phyloP scores from a whole-genome alignment of 2,888 invertebrate species.

The Mythimna ferrago region DNA sequence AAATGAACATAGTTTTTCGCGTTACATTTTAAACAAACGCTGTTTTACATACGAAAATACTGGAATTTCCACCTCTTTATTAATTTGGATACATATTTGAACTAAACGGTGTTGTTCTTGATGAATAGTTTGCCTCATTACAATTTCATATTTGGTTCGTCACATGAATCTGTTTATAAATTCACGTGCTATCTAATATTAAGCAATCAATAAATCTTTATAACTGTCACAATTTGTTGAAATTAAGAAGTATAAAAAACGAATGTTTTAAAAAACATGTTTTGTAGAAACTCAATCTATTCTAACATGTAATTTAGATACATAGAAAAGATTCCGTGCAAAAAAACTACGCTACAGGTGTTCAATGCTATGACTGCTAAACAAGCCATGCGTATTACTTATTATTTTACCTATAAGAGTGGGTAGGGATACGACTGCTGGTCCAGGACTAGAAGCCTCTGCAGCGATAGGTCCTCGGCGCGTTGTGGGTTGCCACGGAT shows the following conservation, averaged over 20 bases:
- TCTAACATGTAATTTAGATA: constrained; percentile 11
- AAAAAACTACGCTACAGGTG: constrained; percentile 25
- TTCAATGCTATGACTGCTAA: background rate
- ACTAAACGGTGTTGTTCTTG: constrained; percentile 18
- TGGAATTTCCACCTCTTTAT: constrained; percentile 41
- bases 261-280: constrained; percentile 26
- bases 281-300: constrained; percentile 4
- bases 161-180: constrained; percentile 19
- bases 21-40: constrained; percentile 36
- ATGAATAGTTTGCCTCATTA: constrained; percentile 31
- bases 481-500: constrained; percentile 97
- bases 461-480: constrained; percentile 97
- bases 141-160: constrained; percentile 24
- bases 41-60: constrained; percentile 41
- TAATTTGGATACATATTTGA: constrained; percentile 37
- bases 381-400: constrained; percentile 7
- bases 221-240: background rate
- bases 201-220: constrained; percentile 22
- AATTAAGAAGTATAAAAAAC: constrained; percentile 7
- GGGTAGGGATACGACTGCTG: constrained; percentile 95
- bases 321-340: constrained; percentile 18
- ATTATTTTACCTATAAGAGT: constrained; percentile 93
- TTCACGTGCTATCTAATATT: constrained; percentile 19
- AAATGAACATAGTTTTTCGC: constrained; percentile 23
- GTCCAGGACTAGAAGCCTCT: constrained; percentile 96